Evolutionary conservation across 1,140 invertebrate genomes (phyloP), one percentile per base, ranked within the genome.

Genomic region (Musca vetustissima): DNA sequence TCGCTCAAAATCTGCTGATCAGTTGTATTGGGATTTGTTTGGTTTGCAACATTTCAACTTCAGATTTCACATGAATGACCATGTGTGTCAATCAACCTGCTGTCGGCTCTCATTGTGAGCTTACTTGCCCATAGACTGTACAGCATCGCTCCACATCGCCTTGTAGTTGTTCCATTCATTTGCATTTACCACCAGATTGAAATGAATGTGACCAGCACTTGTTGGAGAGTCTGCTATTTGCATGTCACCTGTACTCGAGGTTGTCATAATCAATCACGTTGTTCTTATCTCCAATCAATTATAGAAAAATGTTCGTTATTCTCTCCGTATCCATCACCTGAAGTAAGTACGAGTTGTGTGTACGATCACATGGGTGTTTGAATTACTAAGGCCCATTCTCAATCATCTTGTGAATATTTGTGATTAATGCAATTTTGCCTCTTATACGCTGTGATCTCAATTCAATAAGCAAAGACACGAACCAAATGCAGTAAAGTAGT

Each of bases 201-300:
- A 43, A 43, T 43, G 36, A 43, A 43, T 43, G 36, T 43, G 36
- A 43, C 36, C 36, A 43, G 36, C 36, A 43, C 36, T 43, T 43
- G 36, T 43, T 43, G 36, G 7, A 8, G 36, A 43, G 36, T 43
- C 36, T 43, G 36, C 36, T 9, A 11, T 13, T 43, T 43, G 28
- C 28, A 61, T 61, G 57, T 61, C 57, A 61, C 57, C 57, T 61
- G 57, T 61, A 61, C 22, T 61, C 28, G 32, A 52, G 57, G n/a
- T 17, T 61, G 57, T 61, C 57, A 61, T 61, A 61, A 61, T 61
- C 57, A 61, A 61, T 61, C 57, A 61, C 57, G 57, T 61, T 61
- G 28, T 17, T 61, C 57, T 61, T 61, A 61, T 61, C 57, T 28
- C 57, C 17, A 61, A 61, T 61, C 57, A 61, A 61, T 61, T 61